Conservation (phyloP, 2,113 vertebrate species). For the Bostrychus sinensis region DNA sequence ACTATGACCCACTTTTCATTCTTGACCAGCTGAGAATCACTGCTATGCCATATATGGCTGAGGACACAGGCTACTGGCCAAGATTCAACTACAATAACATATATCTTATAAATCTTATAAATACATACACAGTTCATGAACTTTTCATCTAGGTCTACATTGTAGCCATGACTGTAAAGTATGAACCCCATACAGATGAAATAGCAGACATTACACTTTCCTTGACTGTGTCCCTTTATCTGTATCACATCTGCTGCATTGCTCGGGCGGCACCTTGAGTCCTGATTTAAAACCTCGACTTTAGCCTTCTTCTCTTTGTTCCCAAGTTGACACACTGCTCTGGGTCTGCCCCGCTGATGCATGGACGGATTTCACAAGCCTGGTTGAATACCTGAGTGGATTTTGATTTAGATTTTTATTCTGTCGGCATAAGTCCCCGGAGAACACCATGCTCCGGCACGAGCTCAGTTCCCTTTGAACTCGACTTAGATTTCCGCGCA, state of each 20-base stretch:
- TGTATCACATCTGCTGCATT: background rate
- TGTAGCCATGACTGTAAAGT: too few species aligned
- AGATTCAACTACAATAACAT: too few species aligned
- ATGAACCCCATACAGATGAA: too few species aligned
- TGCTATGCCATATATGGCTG: too few species aligned
- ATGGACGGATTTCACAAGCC: slow-evolving; percentile 32
- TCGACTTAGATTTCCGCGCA: slow-evolving; percentile 35
- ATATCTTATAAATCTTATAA: too few species aligned
- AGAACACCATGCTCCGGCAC: slow-evolving; percentile 27
- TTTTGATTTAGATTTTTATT: slow-evolving; percentile 55
- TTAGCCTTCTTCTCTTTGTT: slow-evolving; percentile 32
- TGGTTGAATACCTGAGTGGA: slow-evolving; percentile 58
- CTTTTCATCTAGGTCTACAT: too few species aligned
- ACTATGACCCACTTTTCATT: too few species aligned
- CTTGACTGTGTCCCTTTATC: background rate
- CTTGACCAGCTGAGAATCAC: too few species aligned
- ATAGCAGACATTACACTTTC: background rate
- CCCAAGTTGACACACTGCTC: background rate
- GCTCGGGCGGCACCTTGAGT: slow-evolving; percentile 9
- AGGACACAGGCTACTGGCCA: too few species aligned
- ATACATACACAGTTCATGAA: background rate
- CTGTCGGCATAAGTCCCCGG: slow-evolving; percentile 19
- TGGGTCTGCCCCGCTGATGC: slow-evolving; percentile 24
- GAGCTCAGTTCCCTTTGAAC: slow-evolving; percentile 60
- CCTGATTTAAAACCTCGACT: slow-evolving; percentile 32